phyloP scores from a whole-genome alignment of 2,888 invertebrate genomes.

The Orthosia gothica region DNA sequence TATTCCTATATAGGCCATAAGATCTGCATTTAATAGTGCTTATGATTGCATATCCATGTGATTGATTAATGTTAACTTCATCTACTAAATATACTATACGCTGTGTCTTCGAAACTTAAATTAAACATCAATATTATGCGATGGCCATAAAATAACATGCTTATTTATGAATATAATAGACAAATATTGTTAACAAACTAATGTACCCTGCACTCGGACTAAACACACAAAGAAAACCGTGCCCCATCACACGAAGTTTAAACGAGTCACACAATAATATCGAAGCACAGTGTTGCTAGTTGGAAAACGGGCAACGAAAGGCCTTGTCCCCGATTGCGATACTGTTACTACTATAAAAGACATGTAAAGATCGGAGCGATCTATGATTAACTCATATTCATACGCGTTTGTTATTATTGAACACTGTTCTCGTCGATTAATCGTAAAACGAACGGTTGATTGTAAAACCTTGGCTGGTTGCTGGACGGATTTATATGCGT shows the following conservation, averaged over 20 bases:
- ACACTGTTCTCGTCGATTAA: conserved; percentile 33
- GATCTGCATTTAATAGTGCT: background rate
- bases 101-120: conserved; percentile 3
- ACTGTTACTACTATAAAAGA: conserved; percentile 62
- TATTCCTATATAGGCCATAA: conserved; percentile 23
- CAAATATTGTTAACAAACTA: conserved; percentile 41
- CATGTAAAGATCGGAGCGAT: conserved; percentile 61
- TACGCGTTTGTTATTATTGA: conserved; percentile 42
- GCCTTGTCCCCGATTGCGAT: conserved; percentile 65
- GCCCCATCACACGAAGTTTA: conserved; percentile 25
- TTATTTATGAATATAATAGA: conserved; percentile 14
- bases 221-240: conserved; percentile 7
- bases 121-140: conserved; percentile 24
- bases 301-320: conserved; percentile 61
- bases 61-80: conserved; percentile 1
- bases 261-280: conserved; percentile 35
- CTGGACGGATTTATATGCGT: background rate
- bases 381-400: conserved; percentile 55
- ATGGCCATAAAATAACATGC: conserved; percentile 10
- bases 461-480: conserved; percentile 15
- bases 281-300: conserved; percentile 38
- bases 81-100: background rate
- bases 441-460: conserved; percentile 16
- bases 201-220: conserved; percentile 32
- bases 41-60: conserved; percentile 12